Evolutionary conservation across 2,888 invertebrate genomes (phyloP).

Genomic region (Drosophila percnosoma): DNA sequence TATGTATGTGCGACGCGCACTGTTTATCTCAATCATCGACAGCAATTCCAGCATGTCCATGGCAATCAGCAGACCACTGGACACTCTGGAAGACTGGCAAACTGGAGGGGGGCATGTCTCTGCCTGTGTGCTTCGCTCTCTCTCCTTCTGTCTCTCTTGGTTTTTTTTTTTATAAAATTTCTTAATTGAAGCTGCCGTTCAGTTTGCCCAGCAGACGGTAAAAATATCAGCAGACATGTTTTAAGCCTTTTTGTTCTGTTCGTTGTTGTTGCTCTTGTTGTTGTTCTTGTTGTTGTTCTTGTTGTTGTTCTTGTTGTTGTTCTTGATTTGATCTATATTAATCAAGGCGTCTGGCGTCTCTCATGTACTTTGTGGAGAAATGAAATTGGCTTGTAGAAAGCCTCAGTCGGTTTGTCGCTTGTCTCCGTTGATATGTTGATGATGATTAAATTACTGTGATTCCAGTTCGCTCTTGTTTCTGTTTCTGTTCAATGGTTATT

Average conservation of each 20-base stretch:
- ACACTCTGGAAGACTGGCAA: conserved; percentile 11
- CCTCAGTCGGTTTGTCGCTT: conserved; percentile 25
- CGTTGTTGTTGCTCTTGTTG: conserved; percentile 22
- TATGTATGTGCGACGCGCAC: conserved; percentile 40
- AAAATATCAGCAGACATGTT: conserved; percentile 54
- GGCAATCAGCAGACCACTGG: conserved; percentile 54
- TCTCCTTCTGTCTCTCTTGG: conserved; percentile 27
- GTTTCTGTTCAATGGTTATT: conserved; percentile 24
- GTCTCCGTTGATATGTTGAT: conserved; percentile 5
- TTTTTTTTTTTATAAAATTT: conserved; percentile 72
- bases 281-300: conserved; percentile 28
- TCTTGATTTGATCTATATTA: conserved; percentile 77
- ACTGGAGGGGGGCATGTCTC: conserved; percentile 2
- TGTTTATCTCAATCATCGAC: conserved; percentile 78
- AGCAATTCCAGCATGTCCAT: conserved; percentile 66
- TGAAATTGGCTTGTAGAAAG: conserved; percentile 50
- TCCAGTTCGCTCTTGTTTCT: conserved; percentile 1
- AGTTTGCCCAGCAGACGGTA: conserved; percentile 52
- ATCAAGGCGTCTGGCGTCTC: conserved; percentile 68
- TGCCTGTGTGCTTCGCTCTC: conserved; percentile 6
- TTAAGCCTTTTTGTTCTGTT: conserved; percentile 37
- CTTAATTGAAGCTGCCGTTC: conserved; percentile 75
- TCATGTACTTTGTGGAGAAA: conserved; percentile 11
- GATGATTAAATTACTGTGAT: conserved; percentile 19
- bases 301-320: conserved; percentile 23